Evolutionary conservation across 23 tunicate genomes (phyloP), one percentile per base, ranked within the genome.

Genomic region (Clavelina lepadiformis): DNA sequence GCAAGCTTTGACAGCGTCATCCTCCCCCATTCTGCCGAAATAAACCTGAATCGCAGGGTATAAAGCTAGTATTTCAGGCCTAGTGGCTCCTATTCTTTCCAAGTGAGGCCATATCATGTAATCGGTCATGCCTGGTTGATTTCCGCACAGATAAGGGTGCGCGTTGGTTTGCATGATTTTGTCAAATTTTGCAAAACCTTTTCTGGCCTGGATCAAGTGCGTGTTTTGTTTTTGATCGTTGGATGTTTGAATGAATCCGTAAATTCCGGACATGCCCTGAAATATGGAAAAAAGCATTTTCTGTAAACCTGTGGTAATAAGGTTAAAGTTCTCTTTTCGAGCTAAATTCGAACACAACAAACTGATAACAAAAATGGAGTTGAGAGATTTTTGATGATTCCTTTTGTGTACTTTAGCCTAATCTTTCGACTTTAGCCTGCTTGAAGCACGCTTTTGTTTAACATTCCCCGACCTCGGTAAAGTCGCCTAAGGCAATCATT

Each of bases 81-180:
- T 56, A 35, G 69, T 2, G 1, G 46, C 44, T 1, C 30, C 2
- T 24, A 86, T 71, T 11, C 80, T 37, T 32, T 78, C 79, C 57
- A 86, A 45, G 24, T 59, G 69, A 3, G 95, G 95, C 75, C 78
- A 86, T 6, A 78, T 26, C 80, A 86, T 78, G 73, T 78, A 86
- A 33, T 86, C 95, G 38, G 71, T 55, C 1, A 75, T 56, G 2
- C 95, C 84, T 28, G 82, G 71, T 33, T 72, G 38, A 19, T 77
- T 56, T 7, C 85, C 84, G 35, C 80, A 58, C 18, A 86, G 21
- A 66, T 60, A 86, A 4, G 71, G 33, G n/a, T 53, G 7, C 18
- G 24, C 59, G 33, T 38, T 33, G 7, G 28, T 59, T 23, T 32
- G 21, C 3, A 73, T 41, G 34, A 33, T 38, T 8, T 61, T 30